Base-by-base conservation (phyloP, 2,888 invertebrate genomes). In the Lapara coniferarum region DNA sequence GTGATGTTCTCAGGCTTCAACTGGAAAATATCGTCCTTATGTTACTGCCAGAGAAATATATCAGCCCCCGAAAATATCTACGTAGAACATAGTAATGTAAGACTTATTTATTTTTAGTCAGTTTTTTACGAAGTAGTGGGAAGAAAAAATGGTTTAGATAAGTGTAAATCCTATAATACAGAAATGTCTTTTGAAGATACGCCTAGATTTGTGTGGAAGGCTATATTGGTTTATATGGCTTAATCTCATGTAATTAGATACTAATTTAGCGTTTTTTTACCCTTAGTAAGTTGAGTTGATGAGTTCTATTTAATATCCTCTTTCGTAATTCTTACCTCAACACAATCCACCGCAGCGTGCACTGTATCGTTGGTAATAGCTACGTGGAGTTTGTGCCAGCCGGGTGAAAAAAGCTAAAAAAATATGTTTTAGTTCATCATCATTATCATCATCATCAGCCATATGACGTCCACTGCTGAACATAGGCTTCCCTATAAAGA, bases 331-430 rank as follows among this genome's bases (percentile, higher is more conserved):
- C 77, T 75, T 74, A 92, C 93, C 86, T 92, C 90, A 10, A 83
- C 72, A 70, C 93, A 93, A 70, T 93, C 93, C 0, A 93, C 87
- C 0, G 93, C 91, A 0, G 88, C 81, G 14, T 87, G 80, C 0
- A 92, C 85, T 0, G 89, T 88, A 2, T 84, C 78, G 52, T 91
- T 91, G 3, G 85, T 78, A 0, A 93, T 77, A 0, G 87, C 85
- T 2, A 89, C 84, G 66, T 93, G 92, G 1, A 93, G 70, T 72
- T 93, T 93, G 70, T 93, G 93, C 93, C 93, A 93, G 0, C 91
- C 92, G 0, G 85, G 79, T 4, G 81, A 74, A 73, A 91, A 93
- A 12, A 93, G 74, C 93, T 93, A 83, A 0, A 85, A 86, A 69
- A 10, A 16, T 69, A 66, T 68, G 19, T 3, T 66, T 55, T 4